Evolutionary conservation across 2,797 vertebrate species (phyloP).

Genomic region (Coregonus ussuriensis): DNA sequence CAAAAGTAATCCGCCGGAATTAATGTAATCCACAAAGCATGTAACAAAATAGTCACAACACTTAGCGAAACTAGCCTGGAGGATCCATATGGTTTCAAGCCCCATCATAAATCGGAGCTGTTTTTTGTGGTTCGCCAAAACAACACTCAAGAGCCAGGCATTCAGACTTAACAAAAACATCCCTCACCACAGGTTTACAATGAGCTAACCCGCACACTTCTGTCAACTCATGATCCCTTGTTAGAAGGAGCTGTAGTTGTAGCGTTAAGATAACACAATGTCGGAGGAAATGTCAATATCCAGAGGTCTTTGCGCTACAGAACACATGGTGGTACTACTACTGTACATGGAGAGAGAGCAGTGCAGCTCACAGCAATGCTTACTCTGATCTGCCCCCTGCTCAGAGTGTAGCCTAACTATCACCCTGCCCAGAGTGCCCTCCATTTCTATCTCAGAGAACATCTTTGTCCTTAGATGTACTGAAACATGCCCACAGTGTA

Average conservation of each 20-base stretch:
- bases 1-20: conserved; percentile 11
- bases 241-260: background rate
- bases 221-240: background rate
- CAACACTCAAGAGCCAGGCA: conserved; percentile 22
- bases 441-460: background rate
- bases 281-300: background rate
- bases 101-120: conserved; percentile 1
- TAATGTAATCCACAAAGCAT: background rate
- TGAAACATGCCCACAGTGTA: background rate
- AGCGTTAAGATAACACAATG: background rate
- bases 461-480: background rate
- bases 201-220: background rate
- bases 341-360: background rate
- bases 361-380: background rate
- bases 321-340: background rate
- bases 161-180: conserved; percentile 17
- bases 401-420: background rate
- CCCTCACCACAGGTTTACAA: background rate
- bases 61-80: background rate
- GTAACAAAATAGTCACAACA: background rate
- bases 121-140: conserved; percentile 33
- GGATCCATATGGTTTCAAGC: background rate
- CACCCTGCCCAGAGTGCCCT: background rate
- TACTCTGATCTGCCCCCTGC: background rate
- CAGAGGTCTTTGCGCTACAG: background rate